These are phyloP conservation scores for Eupithecia dodoneata DNA, from an alignment of 2,888 invertebrate species.

Conservation along the genomic window DNA sequence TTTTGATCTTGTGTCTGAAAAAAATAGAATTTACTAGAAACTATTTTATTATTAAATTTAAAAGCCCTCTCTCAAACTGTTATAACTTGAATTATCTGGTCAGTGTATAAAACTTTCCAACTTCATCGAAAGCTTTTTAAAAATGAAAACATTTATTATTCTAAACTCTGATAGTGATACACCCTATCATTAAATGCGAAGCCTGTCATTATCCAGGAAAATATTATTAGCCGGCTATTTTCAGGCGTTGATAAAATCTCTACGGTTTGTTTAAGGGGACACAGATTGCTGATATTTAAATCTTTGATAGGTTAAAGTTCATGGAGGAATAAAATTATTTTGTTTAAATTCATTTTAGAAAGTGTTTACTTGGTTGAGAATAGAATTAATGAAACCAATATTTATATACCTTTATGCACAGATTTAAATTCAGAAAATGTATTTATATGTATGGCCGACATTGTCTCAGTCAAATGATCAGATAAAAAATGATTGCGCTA, in stretches of 20 bases:
- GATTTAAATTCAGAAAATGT: too few species aligned
- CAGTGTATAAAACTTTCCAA: neutral
- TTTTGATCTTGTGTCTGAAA: neutral
- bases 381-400: neutral
- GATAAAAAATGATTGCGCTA: too few species aligned
- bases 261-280: conserved; percentile 4
- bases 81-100: neutral
- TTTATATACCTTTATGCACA: neutral
- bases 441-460: too few species aligned
- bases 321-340: neutral
- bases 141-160: neutral
- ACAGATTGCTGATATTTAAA: neutral
- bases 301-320: neutral
- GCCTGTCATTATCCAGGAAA: neutral
- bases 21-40: too few species aligned
- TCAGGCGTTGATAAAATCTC: conserved; percentile 23
- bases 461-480: too few species aligned
- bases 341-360: neutral
- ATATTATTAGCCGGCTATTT: conserved; percentile 31
- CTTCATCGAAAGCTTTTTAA: neutral
- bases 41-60: neutral
- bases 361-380: neutral
- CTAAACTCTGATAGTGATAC: neutral
- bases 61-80: neutral
- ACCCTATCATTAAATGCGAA: conserved; percentile 3